These are phyloP conservation scores for Hirtodrosophila confusa DNA, from an alignment of 2,888 invertebrate genomes.

Conservation along the genomic window DNA sequence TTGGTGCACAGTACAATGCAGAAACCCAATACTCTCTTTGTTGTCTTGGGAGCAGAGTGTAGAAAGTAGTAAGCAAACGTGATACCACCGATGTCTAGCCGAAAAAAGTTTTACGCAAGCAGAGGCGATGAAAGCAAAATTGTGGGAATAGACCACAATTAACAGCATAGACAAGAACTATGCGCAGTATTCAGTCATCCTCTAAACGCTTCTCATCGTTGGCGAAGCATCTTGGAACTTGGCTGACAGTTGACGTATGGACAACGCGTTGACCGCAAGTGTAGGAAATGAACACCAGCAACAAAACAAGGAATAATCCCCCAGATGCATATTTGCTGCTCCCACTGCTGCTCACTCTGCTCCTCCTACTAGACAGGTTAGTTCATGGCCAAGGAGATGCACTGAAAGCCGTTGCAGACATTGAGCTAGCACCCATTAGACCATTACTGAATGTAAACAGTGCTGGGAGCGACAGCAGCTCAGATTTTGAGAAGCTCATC, in stretches of 20 bases:
- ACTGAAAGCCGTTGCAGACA: conserved; percentile 34
- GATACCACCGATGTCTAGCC: conserved; percentile 18
- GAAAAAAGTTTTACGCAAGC: conserved; percentile 26
- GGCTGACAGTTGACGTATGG: conserved; percentile 60
- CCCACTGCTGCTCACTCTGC: conserved; percentile 1
- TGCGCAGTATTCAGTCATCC: conserved; percentile 24
- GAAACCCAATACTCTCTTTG: too few species aligned
- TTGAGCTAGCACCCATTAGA: conserved; percentile 39
- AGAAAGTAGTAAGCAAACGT: conserved; percentile 39
- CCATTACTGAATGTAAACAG: conserved; percentile 19
- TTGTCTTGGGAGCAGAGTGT: too few species aligned
- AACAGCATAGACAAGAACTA: conserved; percentile 52
- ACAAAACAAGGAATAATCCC: conserved; percentile 9
- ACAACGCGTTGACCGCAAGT: conserved; percentile 59
- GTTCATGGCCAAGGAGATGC: conserved; percentile 23
- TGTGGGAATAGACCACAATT: conserved; percentile 51
- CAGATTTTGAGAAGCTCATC: conserved; percentile 57
- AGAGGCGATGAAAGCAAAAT: neutral
- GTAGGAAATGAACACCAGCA: conserved; percentile 55
- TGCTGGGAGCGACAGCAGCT: conserved; percentile 17
- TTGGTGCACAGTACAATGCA: too few species aligned
- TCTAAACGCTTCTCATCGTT: conserved; percentile 18
- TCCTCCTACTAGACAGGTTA: conserved; percentile 13
- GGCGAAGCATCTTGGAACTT: conserved; percentile 29
- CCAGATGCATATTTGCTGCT: conserved; percentile 17